Evolutionary conservation across 2,888 invertebrate species (phyloP).

Genomic region (Callinectes sapidus): DNA sequence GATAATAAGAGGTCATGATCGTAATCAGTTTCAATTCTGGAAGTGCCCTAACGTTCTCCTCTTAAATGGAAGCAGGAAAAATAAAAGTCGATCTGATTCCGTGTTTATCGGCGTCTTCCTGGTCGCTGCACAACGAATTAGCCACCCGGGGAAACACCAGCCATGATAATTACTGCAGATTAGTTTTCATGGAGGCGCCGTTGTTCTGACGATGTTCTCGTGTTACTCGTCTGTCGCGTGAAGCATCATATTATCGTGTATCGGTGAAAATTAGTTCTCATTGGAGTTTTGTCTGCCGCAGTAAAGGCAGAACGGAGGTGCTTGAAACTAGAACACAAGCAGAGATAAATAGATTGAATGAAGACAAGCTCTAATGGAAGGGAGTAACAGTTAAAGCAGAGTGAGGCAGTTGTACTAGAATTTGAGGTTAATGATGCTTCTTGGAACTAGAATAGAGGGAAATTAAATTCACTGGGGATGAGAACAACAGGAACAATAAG

Average conservation of each 20-base stretch:
- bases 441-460: background rate
- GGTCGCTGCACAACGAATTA: conserved; percentile 9
- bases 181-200: background rate
- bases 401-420: background rate
- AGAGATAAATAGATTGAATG: background rate
- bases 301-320: background rate
- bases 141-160: background rate
- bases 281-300: background rate
- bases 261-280: background rate
- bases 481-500: background rate
- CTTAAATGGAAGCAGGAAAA: background rate
- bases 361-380: background rate
- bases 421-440: background rate
- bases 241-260: conserved; percentile 14
- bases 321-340: background rate
- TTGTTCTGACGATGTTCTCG: background rate
- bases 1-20: background rate
- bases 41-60: background rate
- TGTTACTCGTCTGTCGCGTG: conserved; percentile 28
- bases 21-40: background rate
- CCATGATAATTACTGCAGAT: conserved; percentile 10
- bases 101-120: background rate
- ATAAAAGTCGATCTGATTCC: background rate
- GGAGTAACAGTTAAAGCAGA: conserved; percentile 5
- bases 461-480: background rate